These are phyloP conservation scores for Betta splendens DNA, from an alignment of 2,797 vertebrate species.

Conservation along the genomic window DNA sequence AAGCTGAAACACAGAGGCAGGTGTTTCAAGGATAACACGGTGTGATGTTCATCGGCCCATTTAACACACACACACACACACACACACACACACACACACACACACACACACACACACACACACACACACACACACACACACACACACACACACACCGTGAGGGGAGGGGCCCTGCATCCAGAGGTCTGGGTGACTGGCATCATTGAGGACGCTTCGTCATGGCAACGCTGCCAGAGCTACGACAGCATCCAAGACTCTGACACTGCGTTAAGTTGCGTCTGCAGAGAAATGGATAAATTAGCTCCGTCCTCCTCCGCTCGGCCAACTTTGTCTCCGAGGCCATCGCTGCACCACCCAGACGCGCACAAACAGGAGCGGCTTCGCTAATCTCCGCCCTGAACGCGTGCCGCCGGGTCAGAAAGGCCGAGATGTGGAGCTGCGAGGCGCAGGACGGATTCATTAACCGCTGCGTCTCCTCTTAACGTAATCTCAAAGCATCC, in stretches of 20 bases:
- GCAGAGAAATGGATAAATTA: constrained; percentile 21
- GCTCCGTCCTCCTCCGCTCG: background rate
- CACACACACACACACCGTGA: constrained; percentile 42
- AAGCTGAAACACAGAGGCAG: constrained; percentile 73
- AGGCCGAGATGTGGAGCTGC: constrained; percentile 41
- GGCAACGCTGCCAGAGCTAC: constrained; percentile 67
- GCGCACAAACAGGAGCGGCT: constrained; percentile 9
- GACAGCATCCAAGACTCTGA: constrained; percentile 70
- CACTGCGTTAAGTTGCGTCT: constrained; percentile 57
- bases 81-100: constrained; percentile 36
- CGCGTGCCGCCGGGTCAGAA: constrained; percentile 45
- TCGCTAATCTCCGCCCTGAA: constrained; percentile 49
- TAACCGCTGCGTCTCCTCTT: constrained; percentile 57
- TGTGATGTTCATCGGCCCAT: constrained; percentile 66
- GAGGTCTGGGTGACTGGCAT: constrained; percentile 76
- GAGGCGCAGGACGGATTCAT: constrained; percentile 59
- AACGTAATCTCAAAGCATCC: constrained; percentile 64
- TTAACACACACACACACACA: constrained; percentile 52
- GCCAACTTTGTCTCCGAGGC: constrained; percentile 15
- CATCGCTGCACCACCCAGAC: constrained; percentile 7
- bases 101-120: constrained; percentile 9
- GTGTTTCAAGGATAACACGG: constrained; percentile 73
- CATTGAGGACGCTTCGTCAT: constrained; percentile 78
- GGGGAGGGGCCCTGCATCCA: constrained; percentile 66
- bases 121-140: constrained; percentile 36